phyloP scores from a whole-genome alignment of 2,797 vertebrate species.

The Erpetoichthys calabaricus region DNA sequence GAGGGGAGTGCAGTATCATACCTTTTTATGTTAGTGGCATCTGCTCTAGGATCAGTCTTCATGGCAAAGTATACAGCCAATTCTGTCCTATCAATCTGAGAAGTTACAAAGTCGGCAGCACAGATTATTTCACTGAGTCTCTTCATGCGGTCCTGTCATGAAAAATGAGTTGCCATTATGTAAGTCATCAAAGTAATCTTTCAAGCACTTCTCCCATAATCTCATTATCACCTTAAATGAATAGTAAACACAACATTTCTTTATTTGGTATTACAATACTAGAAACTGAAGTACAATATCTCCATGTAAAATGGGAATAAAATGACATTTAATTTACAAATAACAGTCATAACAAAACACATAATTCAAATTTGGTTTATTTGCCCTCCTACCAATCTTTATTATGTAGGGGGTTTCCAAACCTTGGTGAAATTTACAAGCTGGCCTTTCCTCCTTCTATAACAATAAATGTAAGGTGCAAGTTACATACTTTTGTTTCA shows the following conservation, averaged over 20 bases:
- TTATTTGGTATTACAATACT: no score
- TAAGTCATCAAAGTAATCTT: background rate
- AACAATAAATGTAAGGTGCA: no score
- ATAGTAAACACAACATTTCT: no score
- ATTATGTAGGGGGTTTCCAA: no score
- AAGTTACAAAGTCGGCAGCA: slow-evolving; percentile 75
- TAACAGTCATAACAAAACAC: background rate
- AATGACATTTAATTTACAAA: background rate
- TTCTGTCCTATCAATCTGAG: slow-evolving; percentile 83
- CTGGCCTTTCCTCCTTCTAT: no score
- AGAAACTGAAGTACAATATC: background rate
- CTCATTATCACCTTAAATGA: no score
- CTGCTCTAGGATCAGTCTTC: slow-evolving; percentile 91
- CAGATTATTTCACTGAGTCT: slow-evolving; percentile 69
- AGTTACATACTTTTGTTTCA: no score
- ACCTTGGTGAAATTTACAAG: no score
- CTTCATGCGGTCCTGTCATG: slow-evolving; percentile 71
- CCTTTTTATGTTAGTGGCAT: slow-evolving; percentile 91
- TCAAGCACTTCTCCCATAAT: no score
- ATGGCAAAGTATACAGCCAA: slow-evolving; percentile 84
- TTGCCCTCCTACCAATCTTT: no score
- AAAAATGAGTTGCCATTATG: slow-evolving; percentile 1
- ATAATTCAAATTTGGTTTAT: no score
- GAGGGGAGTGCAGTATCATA: slow-evolving; percentile 28
- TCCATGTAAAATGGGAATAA: background rate